Evolutionary conservation across 2,113 vertebrate species (phyloP).

Genomic region (Chloroceryle aenea): DNA sequence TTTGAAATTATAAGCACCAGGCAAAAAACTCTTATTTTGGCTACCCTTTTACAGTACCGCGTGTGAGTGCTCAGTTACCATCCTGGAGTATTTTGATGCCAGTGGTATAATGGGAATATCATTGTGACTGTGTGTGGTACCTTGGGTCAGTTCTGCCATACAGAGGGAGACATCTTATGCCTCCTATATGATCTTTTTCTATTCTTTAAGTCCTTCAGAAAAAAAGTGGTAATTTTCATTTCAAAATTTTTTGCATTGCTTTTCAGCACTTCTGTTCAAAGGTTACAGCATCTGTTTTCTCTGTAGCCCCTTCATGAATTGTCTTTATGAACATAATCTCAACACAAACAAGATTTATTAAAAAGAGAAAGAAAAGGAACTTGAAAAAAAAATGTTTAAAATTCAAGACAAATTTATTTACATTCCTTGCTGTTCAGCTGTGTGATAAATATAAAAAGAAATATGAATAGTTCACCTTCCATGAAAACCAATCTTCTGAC

Average conservation of each 20-base stretch:
- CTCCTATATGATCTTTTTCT: background rate
- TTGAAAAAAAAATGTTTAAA: background rate
- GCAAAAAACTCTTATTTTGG: background rate
- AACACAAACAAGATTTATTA: background rate
- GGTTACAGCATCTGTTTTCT: background rate
- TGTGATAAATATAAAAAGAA: background rate
- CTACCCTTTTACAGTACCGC: background rate
- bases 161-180: background rate
- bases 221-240: background rate
- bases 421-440: background rate
- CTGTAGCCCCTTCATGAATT: background rate
- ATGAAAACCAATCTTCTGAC: background rate
- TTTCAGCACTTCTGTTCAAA: conserved; percentile 5
- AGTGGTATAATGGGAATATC: background rate
- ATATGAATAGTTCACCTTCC: background rate
- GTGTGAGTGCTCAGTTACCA: fast-evolving
- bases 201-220: background rate
- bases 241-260: background rate
- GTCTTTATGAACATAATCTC: background rate
- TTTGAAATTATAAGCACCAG: background rate
- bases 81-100: background rate
- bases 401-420: background rate
- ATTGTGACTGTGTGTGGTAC: background rate
- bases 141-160: background rate
- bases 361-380: background rate